phyloP scores from a whole-genome alignment of 2,113 vertebrate genomes.

The Hippocampus zosterae region DNA sequence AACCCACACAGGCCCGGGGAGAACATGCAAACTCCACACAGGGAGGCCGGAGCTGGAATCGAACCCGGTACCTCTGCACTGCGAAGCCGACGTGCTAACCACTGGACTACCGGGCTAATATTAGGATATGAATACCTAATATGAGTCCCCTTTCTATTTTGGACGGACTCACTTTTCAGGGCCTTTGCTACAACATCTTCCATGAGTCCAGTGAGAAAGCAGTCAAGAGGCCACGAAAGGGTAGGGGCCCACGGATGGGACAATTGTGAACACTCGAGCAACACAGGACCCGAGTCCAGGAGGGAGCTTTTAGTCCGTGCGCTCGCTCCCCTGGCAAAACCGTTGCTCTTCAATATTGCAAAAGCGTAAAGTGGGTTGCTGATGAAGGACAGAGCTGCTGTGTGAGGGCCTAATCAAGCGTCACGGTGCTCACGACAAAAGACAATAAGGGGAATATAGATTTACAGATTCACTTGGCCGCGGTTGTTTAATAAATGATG shows the following conservation, averaged over 20 bases:
- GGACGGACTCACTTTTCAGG: not conserved
- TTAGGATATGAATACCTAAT: too few relatives aligned
- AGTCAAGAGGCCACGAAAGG: not conserved
- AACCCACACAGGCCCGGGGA: too few relatives aligned
- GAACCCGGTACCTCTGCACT: too few relatives aligned
- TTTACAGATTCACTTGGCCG: constrained; percentile 42
- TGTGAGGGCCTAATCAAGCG: constrained; percentile 47
- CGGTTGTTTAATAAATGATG: constrained; percentile 64
- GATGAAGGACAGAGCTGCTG: constrained; percentile 32
- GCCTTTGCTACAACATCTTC: not conserved
- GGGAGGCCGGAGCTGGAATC: too few relatives aligned
- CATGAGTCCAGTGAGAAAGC: not conserved
- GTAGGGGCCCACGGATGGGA: not conserved
- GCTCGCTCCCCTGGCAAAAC: constrained; percentile 23
- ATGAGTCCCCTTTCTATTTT: not conserved
- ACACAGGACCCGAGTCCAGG: constrained; percentile 8
- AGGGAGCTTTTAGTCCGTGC: constrained; percentile 58
- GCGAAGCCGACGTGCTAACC: too few relatives aligned
- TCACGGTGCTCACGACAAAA: constrained; percentile 33
- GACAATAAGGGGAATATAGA: constrained; percentile 43
- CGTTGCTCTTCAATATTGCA: constrained; percentile 69
- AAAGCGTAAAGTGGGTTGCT: constrained; percentile 52
- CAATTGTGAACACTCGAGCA: constrained; percentile 5
- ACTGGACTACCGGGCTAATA: too few relatives aligned
- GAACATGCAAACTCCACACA: too few relatives aligned